These are phyloP conservation scores for Acropternis orthonyx DNA, from an alignment of 2,797 vertebrate genomes.

Conservation along the genomic window DNA sequence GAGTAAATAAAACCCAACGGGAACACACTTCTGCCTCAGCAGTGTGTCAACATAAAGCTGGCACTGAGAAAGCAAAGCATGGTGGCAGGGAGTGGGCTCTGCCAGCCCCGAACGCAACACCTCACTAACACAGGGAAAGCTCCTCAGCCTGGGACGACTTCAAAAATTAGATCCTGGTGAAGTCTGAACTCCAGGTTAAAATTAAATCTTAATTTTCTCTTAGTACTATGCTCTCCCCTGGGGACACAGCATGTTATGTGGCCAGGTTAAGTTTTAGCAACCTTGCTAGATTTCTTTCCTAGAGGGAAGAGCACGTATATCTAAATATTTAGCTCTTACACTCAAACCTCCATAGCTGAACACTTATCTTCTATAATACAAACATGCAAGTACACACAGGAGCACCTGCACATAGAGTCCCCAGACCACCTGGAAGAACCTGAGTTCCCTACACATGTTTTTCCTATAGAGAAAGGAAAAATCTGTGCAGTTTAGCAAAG, in stretches of 20 bases:
- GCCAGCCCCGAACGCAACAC: not conserved
- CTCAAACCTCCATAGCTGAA: not conserved
- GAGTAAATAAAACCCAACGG: not conserved
- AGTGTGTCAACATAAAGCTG: not conserved
- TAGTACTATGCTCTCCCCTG: rapidly evolving
- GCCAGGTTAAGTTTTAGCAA: not conserved
- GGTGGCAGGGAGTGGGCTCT: not conserved
- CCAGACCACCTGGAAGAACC: not conserved
- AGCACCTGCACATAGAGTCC: not conserved
- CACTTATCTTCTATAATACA: not conserved
- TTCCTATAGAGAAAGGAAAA: not conserved
- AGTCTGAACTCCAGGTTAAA: not conserved
- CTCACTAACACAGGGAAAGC: not conserved
- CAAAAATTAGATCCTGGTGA: not conserved
- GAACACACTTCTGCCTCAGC: not conserved
- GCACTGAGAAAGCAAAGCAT: not conserved
- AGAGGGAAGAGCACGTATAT: not conserved
- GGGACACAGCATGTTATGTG: not conserved
- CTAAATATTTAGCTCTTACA: not conserved
- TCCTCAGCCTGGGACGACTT: not conserved
- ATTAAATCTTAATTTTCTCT: not conserved
- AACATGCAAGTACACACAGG: not conserved
- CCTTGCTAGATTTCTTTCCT: not conserved
- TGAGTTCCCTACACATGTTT: not conserved
- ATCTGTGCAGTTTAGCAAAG: not conserved